A percentile compares a stretch with the other conserved stretches of the same genome.
These are phyloP conservation scores for Sycophila sp. DNA, from an alignment of 1,140 invertebrate genomes.

Conservation along the genomic window DNA sequence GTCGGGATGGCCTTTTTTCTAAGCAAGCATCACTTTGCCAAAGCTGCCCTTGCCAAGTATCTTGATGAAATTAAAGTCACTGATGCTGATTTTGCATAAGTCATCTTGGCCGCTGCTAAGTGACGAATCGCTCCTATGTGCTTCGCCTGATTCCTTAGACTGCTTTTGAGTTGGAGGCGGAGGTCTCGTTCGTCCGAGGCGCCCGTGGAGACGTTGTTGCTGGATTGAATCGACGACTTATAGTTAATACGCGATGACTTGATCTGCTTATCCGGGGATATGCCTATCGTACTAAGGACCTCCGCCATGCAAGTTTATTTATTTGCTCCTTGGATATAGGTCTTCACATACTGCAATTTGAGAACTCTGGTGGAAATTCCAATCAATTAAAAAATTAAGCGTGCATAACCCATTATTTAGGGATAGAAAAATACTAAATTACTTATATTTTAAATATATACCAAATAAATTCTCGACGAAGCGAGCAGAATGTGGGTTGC, in stretches of 20 bases:
- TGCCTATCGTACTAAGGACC: conserved; percentile 89
- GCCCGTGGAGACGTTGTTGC: conserved; percentile 34
- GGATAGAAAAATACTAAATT: neutral
- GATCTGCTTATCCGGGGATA: conserved; percentile 88
- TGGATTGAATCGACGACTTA: conserved; percentile 37
- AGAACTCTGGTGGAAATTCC: neutral
- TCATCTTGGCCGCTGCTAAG: conserved; percentile 44
- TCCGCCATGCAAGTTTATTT: conserved; percentile 75
- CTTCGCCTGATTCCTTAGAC: neutral
- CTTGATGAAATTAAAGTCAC: conserved; percentile 96
- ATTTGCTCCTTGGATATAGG: neutral
- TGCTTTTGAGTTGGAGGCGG: conserved; percentile 33
- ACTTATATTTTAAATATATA: conserved; percentile 66
- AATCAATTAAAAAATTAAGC: conserved; percentile 19
- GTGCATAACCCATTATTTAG: conserved; percentile 27
- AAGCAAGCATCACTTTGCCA: conserved; percentile 98
- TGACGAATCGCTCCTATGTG: conserved; percentile 19
- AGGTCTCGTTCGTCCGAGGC: conserved; percentile 39
- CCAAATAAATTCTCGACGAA: conserved; percentile 99
- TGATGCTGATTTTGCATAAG: conserved; percentile 75
- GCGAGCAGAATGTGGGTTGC: conserved; percentile 99
- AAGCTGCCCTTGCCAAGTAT: conserved; percentile 99
- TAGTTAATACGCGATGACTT: conserved; percentile 68
- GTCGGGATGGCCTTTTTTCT: conserved; percentile 87
- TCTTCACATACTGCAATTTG: conserved; percentile 15